These are phyloP conservation scores for Arnoldichthys spilopterus DNA, from an alignment of 2,797 vertebrate species.

Conservation along the genomic window DNA sequence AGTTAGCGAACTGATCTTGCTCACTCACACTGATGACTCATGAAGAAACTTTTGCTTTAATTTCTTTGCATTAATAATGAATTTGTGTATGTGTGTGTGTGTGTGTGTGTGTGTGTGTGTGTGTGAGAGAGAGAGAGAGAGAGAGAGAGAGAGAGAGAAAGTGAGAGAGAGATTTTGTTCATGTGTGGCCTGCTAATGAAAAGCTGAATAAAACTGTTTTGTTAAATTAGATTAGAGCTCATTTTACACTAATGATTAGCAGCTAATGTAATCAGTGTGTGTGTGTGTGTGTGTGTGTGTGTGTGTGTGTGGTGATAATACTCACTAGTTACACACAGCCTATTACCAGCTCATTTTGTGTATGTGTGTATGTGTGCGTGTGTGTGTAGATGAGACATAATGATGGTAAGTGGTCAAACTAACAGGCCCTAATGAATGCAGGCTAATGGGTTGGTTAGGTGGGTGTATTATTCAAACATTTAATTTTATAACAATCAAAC, in stretches of 20 bases:
- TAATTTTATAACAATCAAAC: no score
- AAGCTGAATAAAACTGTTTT: not conserved
- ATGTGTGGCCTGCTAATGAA: not conserved
- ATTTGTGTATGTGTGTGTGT: not conserved
- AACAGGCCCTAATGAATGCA: not conserved
- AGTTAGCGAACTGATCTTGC: not conserved
- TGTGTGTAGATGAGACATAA: not conserved
- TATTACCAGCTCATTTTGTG: no score
- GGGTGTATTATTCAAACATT: no score
- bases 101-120: no score
- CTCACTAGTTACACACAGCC: no score
- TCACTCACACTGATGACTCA: not conserved
- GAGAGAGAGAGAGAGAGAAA: conserved; percentile 1
- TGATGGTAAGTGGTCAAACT: not conserved
- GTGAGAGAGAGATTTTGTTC: not conserved
- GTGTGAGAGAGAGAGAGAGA: not conserved
- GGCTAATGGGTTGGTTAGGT: not conserved
- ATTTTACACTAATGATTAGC: not conserved
- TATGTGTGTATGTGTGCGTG: not conserved
- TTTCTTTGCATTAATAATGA: not conserved
- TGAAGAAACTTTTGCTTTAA: not conserved
- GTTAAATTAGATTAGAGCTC: conserved; percentile 7
- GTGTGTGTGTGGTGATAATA: not conserved
- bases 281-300: not conserved
- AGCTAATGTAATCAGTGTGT: not conserved